A percentile compares a stretch with the other conserved stretches of the same genome.
Conservation (phyloP, 2,797 vertebrate genomes). For the Enoplosus armatus region DNA sequence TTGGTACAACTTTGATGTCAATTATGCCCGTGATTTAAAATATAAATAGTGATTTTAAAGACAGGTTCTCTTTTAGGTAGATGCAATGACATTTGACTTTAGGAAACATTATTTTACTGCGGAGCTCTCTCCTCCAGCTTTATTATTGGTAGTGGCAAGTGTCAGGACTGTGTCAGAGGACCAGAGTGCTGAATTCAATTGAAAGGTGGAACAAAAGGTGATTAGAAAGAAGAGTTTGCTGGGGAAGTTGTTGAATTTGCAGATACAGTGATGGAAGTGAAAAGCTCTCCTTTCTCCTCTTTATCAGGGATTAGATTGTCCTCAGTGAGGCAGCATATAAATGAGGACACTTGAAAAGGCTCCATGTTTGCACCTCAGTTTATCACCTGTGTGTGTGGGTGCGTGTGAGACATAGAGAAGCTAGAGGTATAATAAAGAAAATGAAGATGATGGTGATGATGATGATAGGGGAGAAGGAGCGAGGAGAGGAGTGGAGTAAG, state of each 20-base stretch:
- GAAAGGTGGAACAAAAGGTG: conserved; percentile 16
- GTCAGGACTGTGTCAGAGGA: not conserved
- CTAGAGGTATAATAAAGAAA: conserved; percentile 5
- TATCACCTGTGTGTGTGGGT: conserved; percentile 21
- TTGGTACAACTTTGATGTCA: not conserved
- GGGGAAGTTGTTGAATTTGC: conserved; percentile 19
- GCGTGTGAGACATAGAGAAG: not conserved
- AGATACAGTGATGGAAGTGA: not conserved
- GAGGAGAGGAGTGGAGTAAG: not conserved
- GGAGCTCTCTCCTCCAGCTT: not conserved
- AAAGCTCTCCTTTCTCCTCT: conserved; percentile 10
- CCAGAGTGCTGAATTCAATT: not conserved
- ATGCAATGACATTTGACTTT: not conserved
- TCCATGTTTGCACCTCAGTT: conserved; percentile 26
- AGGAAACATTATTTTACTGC: not conserved
- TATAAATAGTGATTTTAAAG: not conserved
- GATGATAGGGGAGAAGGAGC: not conserved
- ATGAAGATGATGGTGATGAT: conserved; percentile 7
- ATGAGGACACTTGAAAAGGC: conserved; percentile 44
- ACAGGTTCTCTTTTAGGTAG: not conserved
- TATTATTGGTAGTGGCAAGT: not conserved
- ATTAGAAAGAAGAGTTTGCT: conserved; percentile 19
- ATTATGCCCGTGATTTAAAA: not conserved
- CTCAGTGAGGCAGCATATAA: conserved; percentile 28
- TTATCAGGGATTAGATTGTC: conserved; percentile 26